Evolutionary conservation across 1,140 invertebrate genomes (phyloP).

Genomic region (Kradibia gibbosae): DNA sequence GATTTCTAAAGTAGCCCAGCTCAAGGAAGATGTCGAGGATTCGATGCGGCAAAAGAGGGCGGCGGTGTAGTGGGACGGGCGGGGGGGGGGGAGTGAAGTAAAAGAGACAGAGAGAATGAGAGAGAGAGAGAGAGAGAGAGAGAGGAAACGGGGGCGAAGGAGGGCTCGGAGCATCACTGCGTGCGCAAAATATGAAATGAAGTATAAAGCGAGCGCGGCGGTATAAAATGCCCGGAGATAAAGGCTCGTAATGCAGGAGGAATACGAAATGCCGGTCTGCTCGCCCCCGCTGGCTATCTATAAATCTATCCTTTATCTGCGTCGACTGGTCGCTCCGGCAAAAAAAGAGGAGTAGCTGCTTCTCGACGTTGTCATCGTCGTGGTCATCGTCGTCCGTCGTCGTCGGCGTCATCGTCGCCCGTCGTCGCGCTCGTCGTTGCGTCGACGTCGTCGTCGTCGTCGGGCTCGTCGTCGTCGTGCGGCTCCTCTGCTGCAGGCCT

Average conservation of each 20-base stretch:
- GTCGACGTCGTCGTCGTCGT: too few species aligned
- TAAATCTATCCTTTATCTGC: slow-evolving; percentile 44
- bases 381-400: too few species aligned
- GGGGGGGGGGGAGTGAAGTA: background rate
- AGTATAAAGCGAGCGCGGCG: slow-evolving; percentile 69
- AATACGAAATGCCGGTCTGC: slow-evolving; percentile 67
- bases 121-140: slow-evolving; percentile 26
- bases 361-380: too few species aligned
- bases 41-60: too few species aligned
- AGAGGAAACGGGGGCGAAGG: background rate
- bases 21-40: too few species aligned
- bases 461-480: too few species aligned
- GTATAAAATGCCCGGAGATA: slow-evolving; percentile 72
- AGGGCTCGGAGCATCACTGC: slow-evolving; percentile 52
- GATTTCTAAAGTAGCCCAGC: too few species aligned
- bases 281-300: slow-evolving; percentile 49
- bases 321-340: slow-evolving; percentile 8
- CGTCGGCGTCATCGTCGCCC: too few species aligned
- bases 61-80: background rate
- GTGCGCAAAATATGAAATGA: slow-evolving; percentile 71
- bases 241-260: slow-evolving; percentile 69
- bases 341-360: slow-evolving; percentile 1
- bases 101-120: slow-evolving; percentile 31
- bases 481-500: background rate
- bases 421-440: too few species aligned